A percentile compares a stretch with the other conserved stretches of the same genome.
phyloP scores from a whole-genome alignment of 1,140 invertebrate species.

The Gonatopus flavifemur region DNA sequence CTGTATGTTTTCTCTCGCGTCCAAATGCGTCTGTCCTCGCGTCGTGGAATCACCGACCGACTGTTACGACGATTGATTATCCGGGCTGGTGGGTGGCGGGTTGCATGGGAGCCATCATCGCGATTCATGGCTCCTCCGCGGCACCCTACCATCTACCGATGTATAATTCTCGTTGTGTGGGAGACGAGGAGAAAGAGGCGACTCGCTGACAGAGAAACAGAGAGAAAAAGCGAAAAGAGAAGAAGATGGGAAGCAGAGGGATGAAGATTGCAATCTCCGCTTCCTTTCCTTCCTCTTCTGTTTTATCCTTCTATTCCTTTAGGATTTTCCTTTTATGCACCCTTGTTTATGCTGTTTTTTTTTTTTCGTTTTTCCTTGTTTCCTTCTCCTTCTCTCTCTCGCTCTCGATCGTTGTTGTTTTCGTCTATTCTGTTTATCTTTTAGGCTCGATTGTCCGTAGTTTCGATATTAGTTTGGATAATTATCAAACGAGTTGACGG shows the following conservation, averaged over 20 bases:
- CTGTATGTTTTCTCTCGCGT: background rate
- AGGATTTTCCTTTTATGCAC: conserved; percentile 8
- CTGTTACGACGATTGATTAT: conserved; percentile 60
- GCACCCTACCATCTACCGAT: conserved; percentile 32
- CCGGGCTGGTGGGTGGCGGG: conserved; percentile 33
- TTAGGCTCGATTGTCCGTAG: conserved; percentile 6
- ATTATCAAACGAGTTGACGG: no score
- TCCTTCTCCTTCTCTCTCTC: background rate
- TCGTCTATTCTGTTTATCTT: background rate
- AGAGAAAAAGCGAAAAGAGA: no score
- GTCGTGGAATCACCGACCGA: conserved; percentile 46
- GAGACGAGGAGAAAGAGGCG: conserved; percentile 7
- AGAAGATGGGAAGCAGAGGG: background rate
- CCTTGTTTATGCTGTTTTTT: background rate
- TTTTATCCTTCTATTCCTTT: conserved; percentile 8
- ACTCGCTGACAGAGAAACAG: background rate
- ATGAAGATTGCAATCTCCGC: conserved; percentile 30
- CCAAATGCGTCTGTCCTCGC: conserved; percentile 31
- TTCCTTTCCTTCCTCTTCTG: background rate
- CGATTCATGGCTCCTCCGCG: conserved; percentile 46
- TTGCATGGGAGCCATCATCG: conserved; percentile 46
- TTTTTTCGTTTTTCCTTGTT: background rate
- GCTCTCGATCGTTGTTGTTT: no score
- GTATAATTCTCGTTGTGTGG: conserved; percentile 26
- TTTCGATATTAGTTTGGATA: no score